Base-by-base conservation (phyloP, 2,888 invertebrate genomes). In the Coronaproctus castanopsis region DNA sequence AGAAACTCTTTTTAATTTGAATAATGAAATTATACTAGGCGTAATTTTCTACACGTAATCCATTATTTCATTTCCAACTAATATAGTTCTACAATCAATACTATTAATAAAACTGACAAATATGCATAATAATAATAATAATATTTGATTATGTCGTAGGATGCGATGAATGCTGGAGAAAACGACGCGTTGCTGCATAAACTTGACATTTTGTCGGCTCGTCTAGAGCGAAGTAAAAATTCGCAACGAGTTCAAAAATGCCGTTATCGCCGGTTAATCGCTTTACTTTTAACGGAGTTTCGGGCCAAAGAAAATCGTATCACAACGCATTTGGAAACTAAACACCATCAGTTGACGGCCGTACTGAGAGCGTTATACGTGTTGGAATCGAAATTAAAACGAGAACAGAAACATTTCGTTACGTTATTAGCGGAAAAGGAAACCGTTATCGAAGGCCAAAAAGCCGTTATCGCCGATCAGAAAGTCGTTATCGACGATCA, bases 321-420 rank as follows among this genome's bases (percentile, higher is more conserved):
- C 58, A 73, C 77, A 23, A 78, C 77, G 61, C 82, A 81, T 68
- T 76, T 78, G 63, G 74, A 77, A 2, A 74, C 82, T 3, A 75
- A 83, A 51, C 83, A 85, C 70, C 80, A 80, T 68, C 85, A 85
- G 68, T 75, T 85, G 23, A 80, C 82, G 2, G 75, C 80, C 63
- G 81, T 86, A 24, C 74, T 85, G 5, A 76, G 83, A 54, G 82
- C 84, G 2, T 72, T 86, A 60, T 77, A 85, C 51, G 77, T 82
- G 51, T 77, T 85, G 56, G 85, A 86, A 70, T 81, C 83, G 8
- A 76, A 83, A 8, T 73, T 86, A 22, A 78, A 80, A 55, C 80
- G 82, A 68, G 85, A 86, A 69, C 84, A 85, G 68, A 80, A 81
- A 66, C 78, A 78, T 66, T 83, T 86, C 64, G 77, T 79, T 61